Base-by-base conservation (phyloP, 2,797 vertebrate genomes). In the Pteropus rufus region DNA sequence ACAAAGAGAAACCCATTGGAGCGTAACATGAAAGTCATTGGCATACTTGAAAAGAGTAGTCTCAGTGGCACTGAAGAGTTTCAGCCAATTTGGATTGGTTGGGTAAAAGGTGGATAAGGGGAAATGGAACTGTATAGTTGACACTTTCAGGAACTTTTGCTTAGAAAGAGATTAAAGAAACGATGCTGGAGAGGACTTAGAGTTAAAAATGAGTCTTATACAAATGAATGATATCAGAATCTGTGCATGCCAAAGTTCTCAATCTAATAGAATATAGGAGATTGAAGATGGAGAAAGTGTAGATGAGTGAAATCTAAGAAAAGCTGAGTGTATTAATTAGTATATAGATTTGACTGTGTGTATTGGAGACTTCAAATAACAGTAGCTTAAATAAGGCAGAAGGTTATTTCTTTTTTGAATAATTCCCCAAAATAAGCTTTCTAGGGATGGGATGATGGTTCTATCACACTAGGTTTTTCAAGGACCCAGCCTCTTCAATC, bases 161-260 rank as follows among this genome's bases (percentile, higher is more conserved):
- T 84, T 81, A 29, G 64, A 64, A 93, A 86, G 39, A 58, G 24
- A 70, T 81, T 56, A 39, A 62, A 54, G 44, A 11, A 87, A 19
- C 16, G 46, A 44, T 75, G 26, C 14, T 10, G 4, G 56, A 24
- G 19, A 23, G 64, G 10, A 31, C 12, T 4, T n/a, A 44, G 58
- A 60, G 31, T 67, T 49, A 65, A 86, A 87, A 72, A 24, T 11
- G 29, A 2, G 9, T 76, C 54, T 80, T 18, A n/a, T 81, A 14
- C 3, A 6, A 18, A 31, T 39, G 23, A 39, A 82, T 60, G 90
- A 41, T 44, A 34, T 24, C 46, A 41, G 54, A 80, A 56, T 10
- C 29, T 14, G 10, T 5, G 0, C 24, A 31, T 73, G 31, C 34
- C 41, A 9, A 11, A 80, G 41, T 46, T 62, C 39, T 58, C 14